Evolutionary conservation across 2,113 vertebrate genomes (phyloP).

Genomic region (Podocnemis expansa): DNA sequence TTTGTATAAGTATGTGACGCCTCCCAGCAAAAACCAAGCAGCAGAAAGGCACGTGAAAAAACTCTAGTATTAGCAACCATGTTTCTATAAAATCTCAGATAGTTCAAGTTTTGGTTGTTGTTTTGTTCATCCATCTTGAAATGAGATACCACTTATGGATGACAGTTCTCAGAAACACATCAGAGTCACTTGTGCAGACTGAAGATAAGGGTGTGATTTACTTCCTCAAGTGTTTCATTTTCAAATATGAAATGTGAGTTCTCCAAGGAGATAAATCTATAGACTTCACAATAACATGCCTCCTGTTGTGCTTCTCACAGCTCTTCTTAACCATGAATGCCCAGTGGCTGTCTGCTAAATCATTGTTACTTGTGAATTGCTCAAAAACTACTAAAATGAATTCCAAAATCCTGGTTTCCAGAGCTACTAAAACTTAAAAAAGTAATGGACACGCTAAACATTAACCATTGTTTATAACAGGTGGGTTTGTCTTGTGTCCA

Average conservation of each 20-base stretch:
- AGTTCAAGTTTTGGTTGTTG: accelerated
- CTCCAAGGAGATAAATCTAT: not conserved
- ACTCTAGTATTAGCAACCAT: not conserved
- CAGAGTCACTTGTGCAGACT: not conserved
- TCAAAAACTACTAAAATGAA: not conserved
- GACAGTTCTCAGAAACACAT: not conserved
- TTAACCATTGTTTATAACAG: not conserved
- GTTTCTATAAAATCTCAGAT: not conserved
- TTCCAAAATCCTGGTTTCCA: not conserved
- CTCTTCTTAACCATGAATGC: not conserved
- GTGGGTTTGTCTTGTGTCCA: not conserved
- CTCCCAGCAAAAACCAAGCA: not conserved
- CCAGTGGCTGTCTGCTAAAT: not conserved
- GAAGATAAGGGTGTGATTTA: not conserved
- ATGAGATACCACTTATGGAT: not conserved
- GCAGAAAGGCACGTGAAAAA: not conserved
- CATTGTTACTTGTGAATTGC: not conserved
- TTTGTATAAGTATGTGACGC: not conserved
- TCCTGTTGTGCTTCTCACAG: not conserved
- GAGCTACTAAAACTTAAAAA: not conserved
- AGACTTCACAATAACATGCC: not conserved
- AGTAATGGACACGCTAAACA: not conserved
- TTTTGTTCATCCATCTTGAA: not conserved
- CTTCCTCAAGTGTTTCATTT: not conserved
- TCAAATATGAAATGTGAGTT: not conserved